These are phyloP conservation scores for Ammodramus savannarum DNA, from an alignment of 2,113 vertebrate genomes.

Conservation along the genomic window DNA sequence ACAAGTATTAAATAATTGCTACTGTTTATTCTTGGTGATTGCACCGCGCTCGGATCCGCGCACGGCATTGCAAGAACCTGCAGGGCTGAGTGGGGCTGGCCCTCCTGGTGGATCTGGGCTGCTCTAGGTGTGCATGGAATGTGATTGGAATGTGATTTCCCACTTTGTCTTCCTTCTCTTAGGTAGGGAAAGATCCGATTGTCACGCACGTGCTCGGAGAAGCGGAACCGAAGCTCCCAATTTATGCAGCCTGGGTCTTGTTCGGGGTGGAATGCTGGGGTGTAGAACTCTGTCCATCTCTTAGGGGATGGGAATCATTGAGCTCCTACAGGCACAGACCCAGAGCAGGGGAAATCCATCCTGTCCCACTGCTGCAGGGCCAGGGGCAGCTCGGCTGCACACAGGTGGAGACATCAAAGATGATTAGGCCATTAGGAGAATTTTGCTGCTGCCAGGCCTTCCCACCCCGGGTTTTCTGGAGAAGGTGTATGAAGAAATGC, in stretches of 20 bases:
- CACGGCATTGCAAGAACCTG: background rate
- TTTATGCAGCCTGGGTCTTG: background rate
- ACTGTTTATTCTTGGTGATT: constrained; percentile 16
- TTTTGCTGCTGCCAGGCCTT: background rate
- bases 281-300: background rate
- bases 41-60: fast-evolving
- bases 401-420: fast-evolving
- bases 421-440: fast-evolving
- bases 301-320: fast-evolving
- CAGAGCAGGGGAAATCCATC: background rate
- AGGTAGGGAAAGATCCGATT: background rate
- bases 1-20: constrained; percentile 4
- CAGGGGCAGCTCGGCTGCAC: background rate
- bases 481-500: background rate
- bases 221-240: fast-evolving
- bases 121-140: fast-evolving
- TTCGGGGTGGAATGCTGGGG: fast-evolving
- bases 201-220: fast-evolving
- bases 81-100: fast-evolving
- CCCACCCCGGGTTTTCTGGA: fast-evolving
- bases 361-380: background rate
- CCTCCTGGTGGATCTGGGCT: background rate
- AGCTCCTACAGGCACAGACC: fast-evolving
- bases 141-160: background rate
- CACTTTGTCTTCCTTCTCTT: background rate